phyloP scores from a whole-genome alignment of 2,797 vertebrate species.

The Eospalax fontanierii region DNA sequence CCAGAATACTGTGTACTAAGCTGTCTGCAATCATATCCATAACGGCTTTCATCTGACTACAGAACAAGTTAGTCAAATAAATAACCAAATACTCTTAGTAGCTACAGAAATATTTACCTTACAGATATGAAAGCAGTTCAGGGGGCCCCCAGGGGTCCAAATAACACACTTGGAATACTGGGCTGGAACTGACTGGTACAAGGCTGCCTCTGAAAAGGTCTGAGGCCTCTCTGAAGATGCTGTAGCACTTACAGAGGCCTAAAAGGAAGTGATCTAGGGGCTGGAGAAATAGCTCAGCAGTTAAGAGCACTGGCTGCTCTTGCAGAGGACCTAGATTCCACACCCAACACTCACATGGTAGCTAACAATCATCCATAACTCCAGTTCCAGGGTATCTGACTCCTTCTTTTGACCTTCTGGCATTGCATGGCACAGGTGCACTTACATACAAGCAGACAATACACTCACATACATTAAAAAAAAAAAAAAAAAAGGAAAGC shows the following conservation, averaged over 20 bases:
- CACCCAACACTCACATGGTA: too few relatives aligned
- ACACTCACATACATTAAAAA: too few relatives aligned
- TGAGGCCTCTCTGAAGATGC: neutral
- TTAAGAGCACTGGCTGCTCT: too few relatives aligned
- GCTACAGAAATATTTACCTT: neutral
- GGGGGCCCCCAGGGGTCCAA: neutral
- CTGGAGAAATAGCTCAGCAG: too few relatives aligned
- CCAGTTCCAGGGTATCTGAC: too few relatives aligned
- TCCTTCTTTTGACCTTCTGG: too few relatives aligned
- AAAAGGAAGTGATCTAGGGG: neutral
- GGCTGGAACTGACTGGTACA: neutral
- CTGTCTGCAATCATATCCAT: neutral
- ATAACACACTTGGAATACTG: neutral
- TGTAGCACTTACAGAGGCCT: too few relatives aligned
- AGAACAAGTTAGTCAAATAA: neutral
- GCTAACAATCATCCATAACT: too few relatives aligned
- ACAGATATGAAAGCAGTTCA: neutral
- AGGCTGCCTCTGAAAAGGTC: neutral
- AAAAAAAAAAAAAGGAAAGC: too few relatives aligned
- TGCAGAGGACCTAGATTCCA: too few relatives aligned
- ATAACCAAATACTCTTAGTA: neutral
- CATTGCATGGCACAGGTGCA: too few relatives aligned
- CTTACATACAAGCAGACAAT: too few relatives aligned
- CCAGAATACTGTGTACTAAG: fast-evolving
- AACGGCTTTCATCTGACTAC: fast-evolving